phyloP scores from a whole-genome alignment of 1,140 invertebrate species.

The Drosophila nannoptera region DNA sequence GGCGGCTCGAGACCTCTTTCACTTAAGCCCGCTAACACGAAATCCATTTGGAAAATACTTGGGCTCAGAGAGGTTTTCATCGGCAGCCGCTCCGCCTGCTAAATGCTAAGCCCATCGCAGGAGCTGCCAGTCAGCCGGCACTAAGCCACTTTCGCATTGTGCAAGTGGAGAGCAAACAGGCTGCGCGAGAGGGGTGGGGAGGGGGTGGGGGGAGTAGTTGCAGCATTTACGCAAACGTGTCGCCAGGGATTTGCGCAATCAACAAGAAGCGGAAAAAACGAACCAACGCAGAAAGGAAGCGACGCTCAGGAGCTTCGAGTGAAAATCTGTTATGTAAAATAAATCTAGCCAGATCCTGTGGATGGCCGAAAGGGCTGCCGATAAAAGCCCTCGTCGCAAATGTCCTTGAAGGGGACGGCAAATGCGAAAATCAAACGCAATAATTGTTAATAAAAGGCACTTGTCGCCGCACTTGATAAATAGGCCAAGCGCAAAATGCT shows the following conservation, averaged over 20 bases:
- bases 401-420: neutral
- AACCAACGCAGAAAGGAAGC: neutral
- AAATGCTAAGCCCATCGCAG: constrained; percentile 50
- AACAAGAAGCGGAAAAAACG: constrained; percentile 8
- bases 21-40: constrained; percentile 17
- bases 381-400: neutral
- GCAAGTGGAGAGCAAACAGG: constrained; percentile 20
- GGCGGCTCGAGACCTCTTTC: constrained; percentile 9
- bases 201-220: too few species aligned
- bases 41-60: constrained; percentile 44
- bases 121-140: constrained; percentile 17
- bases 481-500: constrained; percentile 34
- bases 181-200: too few species aligned
- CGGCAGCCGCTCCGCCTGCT: constrained; percentile 46
- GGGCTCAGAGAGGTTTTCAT: constrained; percentile 34
- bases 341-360: constrained; percentile 8
- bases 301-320: neutral
- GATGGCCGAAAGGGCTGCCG: neutral
- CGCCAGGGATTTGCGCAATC: constrained; percentile 54
- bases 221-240: constrained; percentile 47
- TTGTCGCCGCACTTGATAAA: constrained; percentile 21
- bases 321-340: constrained; percentile 14
- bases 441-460: constrained; percentile 47
- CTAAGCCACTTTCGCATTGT: constrained; percentile 33
- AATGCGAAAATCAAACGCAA: constrained; percentile 28